These are phyloP conservation scores for Pyrocephalus nanus DNA, from an alignment of 2,797 vertebrate species.

Conservation along the genomic window DNA sequence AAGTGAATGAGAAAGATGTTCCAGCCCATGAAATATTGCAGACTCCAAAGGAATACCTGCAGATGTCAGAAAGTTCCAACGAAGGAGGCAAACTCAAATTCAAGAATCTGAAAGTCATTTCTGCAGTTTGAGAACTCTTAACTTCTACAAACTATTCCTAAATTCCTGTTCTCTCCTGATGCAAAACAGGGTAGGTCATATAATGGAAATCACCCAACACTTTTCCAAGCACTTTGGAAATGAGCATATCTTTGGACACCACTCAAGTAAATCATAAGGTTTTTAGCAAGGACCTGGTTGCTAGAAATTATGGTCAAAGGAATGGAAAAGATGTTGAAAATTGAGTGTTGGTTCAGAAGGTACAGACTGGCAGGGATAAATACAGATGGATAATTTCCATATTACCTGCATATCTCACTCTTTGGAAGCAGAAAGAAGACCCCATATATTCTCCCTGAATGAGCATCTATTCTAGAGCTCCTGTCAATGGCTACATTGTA, in stretches of 20 bases:
- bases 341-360: neutral
- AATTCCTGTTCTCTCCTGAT: neutral
- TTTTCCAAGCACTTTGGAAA: neutral
- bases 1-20: neutral
- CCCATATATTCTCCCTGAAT: neutral
- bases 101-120: neutral
- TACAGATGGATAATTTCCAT: neutral
- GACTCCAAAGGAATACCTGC: neutral
- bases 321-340: neutral
- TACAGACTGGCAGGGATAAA: neutral
- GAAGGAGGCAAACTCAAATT: neutral
- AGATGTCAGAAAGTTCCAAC: neutral
- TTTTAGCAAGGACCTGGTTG: neutral
- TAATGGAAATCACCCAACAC: neutral
- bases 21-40: neutral
- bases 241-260: neutral
- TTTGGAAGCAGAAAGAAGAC: neutral
- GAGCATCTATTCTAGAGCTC: neutral
- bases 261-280: neutral
- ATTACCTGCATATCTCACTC: neutral
- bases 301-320: neutral
- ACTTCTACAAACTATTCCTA: neutral
- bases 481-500: neutral
- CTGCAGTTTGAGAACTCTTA: neutral
- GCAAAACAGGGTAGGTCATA: neutral